phyloP scores from a whole-genome alignment of 2,888 invertebrate genomes.

The Lysandra coridon region DNA sequence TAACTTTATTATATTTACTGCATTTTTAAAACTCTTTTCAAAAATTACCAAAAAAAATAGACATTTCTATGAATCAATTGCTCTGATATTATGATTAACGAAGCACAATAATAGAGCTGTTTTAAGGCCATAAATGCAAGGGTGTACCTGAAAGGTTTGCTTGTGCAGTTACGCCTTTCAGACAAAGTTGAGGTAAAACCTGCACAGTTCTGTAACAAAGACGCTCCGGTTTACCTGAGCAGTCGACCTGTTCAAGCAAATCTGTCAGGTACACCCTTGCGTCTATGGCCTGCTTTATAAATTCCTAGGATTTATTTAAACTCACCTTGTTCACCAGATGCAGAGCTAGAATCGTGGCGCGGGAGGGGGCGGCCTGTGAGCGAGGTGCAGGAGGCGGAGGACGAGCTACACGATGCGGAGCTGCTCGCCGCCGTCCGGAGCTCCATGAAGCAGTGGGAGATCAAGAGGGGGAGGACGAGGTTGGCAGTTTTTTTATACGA shows the following conservation, averaged over 20 bases:
- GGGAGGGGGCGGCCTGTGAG: slow-evolving; percentile 76
- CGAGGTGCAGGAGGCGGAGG: slow-evolving; percentile 83
- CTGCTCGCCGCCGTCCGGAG: slow-evolving; percentile 86
- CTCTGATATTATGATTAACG: no score
- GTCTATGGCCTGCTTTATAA: not conserved
- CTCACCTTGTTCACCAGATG: slow-evolving; percentile 52
- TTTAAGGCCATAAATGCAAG: no score
- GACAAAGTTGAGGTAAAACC: no score
- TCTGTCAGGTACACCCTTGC: no score
- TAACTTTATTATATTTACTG: not conserved
- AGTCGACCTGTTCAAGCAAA: no score
- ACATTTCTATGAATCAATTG: no score
- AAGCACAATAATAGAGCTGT: no score
- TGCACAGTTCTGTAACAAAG: no score
- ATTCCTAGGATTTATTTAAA: not conserved
- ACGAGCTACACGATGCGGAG: slow-evolving; percentile 86
- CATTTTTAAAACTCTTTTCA: not conserved
- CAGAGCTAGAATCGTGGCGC: slow-evolving; percentile 70
- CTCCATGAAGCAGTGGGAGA: slow-evolving; percentile 87
- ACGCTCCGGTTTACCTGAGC: no score
- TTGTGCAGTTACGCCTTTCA: no score
- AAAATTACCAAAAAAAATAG: no score
- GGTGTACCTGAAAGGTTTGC: no score
- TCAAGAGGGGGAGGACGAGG: slow-evolving; percentile 77
- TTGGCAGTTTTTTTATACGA: slow-evolving; percentile 41